Evolutionary conservation across 2,888 invertebrate species (phyloP), one percentile per base, ranked within the genome.

Genomic region (Heliothis peltigera): DNA sequence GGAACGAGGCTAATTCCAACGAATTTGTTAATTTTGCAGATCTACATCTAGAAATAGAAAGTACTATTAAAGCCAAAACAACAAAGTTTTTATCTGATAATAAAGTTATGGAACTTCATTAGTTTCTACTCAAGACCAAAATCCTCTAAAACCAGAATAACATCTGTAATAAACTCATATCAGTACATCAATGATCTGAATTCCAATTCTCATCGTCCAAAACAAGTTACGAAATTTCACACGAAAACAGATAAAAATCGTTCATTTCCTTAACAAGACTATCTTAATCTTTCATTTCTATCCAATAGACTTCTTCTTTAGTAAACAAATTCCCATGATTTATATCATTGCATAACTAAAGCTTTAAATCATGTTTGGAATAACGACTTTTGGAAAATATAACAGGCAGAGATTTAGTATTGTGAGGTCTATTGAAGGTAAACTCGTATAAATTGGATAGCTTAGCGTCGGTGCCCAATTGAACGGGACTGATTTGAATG

Each of bases 211-310:
- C n/a, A 71, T 72, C 55, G 54, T 56, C 21, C 15, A 7, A 53
- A 76, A 56, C 58, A 48, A 35, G 71, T 80, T 84, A 79, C 80
- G 72, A 56, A 76, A 57, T 63, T 77, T 77, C 64, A 77, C 54
- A 70, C 62, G 64, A 65, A 76, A 73, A 75, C 63, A 81, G 82
- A 81, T 81, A 76, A 79, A 64, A 77, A 78, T 83, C 85, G 79
- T 81, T 81, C 75, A 83, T 83, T 80, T 84, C 77, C 74, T 64
- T 76, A 82, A 77, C 74, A 79, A 73, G 80, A 77, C 79, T 88
- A 91, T 91, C 91, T 91, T 70, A 82, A 91, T 91, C 91, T 89
- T 71, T 81, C 86, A 90, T 88, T 87, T 85, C 83, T 84, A 84
- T 89, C 81, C 84, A 81, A 85, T 82, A 80, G 84, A 81, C 44